Base-by-base conservation (phyloP, 2,888 invertebrate species). In the Lypha dubia region DNA sequence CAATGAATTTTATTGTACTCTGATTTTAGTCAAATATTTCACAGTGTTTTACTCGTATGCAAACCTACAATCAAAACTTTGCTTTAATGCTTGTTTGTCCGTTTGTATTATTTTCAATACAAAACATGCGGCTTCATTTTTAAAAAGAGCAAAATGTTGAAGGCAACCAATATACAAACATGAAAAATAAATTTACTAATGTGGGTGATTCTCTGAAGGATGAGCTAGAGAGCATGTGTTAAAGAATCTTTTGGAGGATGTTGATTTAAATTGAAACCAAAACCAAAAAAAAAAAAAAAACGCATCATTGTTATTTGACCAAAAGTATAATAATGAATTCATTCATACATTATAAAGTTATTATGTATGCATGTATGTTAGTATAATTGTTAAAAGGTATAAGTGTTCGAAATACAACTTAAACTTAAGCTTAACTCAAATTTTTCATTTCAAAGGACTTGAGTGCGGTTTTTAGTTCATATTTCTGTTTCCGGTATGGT, bases 391-490 rank as follows among this genome's bases (percentile, higher is more conserved):
- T n/a, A 32, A 0, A 24, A 13, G 22, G 22, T 17, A 58, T 15
- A 51, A 35, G 1, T 41, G 35, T 65, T 74, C 9, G 35, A 71
- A 76, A 53, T 62, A n/a, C 15, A 15, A 63, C 38, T 56, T 68
- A 53, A 82, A 73, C 79, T 85, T 49, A n/a, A 65, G 49, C 65
- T 41, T 20, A 74, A 73, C 60, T 77, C 49, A 79, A 71, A 83
- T 86, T 67, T 75, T 83, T 77, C 68, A 73, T 65, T 51, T 71
- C 68, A 83, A 77, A 80, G 65, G 49, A 60, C 63, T 67, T 38
- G 24, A 65, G 46, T 32, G 9, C 38, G 28, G 13, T 32, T 71
- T 28, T 28, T 17, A 68, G 17, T 62, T 79, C 15, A 24, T 46
- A 11, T 17, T 60, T 9, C 58, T 58, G 22, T 38, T 49, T 51